Percentiles rank a stretch among this genome's conserved stretches.
Conservation (phyloP, 2,113 vertebrate genomes). For the Brachypodius melanocephalos region DNA sequence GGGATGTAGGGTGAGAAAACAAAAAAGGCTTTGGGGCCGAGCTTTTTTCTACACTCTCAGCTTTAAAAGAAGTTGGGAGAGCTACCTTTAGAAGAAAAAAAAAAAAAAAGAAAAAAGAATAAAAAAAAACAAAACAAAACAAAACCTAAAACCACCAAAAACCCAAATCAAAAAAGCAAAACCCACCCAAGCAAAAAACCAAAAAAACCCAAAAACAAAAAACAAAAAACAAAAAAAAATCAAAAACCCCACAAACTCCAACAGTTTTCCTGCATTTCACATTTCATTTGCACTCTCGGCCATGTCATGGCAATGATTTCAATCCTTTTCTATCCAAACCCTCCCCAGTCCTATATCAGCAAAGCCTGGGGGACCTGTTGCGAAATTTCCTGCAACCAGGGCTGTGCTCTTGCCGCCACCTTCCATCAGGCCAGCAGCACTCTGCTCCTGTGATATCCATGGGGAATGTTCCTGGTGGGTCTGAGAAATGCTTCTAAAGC, state of each 20-base stretch:
- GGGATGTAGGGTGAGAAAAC: background rate
- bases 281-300: background rate
- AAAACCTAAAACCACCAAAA: too few relatives aligned
- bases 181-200: background rate
- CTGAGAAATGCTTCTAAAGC: background rate
- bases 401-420: background rate
- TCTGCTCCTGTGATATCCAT: background rate
- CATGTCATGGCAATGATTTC: background rate
- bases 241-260: background rate
- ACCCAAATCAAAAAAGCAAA: background rate
- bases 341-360: background rate
- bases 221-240: background rate
- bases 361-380: background rate
- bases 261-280: background rate
- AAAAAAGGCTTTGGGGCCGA: background rate
- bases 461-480: background rate
- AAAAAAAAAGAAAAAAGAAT: too few relatives aligned
- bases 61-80: background rate
- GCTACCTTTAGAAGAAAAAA: background rate
- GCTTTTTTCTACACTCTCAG: background rate
- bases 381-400: background rate
- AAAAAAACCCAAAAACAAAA: background rate
- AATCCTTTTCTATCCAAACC: background rate
- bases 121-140: background rate
- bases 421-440: background rate